Evolutionary conservation across 1,140 invertebrate species (phyloP).

Genomic region (Ips nitidus): DNA sequence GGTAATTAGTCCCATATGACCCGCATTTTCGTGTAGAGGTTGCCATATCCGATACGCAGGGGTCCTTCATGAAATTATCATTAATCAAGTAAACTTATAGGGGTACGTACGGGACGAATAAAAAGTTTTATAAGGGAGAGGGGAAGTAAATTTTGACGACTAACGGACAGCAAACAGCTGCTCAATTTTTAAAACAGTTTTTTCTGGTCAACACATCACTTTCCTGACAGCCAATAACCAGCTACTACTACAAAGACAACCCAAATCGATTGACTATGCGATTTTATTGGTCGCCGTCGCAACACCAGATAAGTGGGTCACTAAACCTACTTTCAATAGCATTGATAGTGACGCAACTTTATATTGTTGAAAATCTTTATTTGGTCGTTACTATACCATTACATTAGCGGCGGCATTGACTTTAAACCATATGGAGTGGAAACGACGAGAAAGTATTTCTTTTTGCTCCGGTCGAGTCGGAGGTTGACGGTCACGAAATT

Average conservation of each 20-base stretch:
- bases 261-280: constrained; percentile 1
- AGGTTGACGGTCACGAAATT: no score
- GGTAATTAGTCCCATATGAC: constrained; percentile 21
- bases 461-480: no score
- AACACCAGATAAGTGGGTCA: constrained; percentile 15
- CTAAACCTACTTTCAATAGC: constrained; percentile 28
- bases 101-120: constrained; percentile 5
- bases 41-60: background rate
- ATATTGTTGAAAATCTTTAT: constrained; percentile 27
- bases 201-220: no score
- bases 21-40: constrained; percentile 9
- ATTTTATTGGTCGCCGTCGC: constrained; percentile 14
- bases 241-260: background rate
- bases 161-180: no score
- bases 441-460: no score
- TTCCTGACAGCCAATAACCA: no score
- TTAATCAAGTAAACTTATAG: constrained; percentile 24
- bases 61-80: constrained; percentile 17
- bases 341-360: constrained; percentile 26
- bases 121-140: constrained; percentile 8
- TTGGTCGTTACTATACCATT: background rate
- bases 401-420: no score
- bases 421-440: no score
- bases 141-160: no score
- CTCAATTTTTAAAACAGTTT: no score